A percentile compares a stretch with the other conserved stretches of the same genome.
Evolutionary conservation across 2,888 invertebrate genomes (phyloP).

Genomic region (Spodoptera exigua): DNA sequence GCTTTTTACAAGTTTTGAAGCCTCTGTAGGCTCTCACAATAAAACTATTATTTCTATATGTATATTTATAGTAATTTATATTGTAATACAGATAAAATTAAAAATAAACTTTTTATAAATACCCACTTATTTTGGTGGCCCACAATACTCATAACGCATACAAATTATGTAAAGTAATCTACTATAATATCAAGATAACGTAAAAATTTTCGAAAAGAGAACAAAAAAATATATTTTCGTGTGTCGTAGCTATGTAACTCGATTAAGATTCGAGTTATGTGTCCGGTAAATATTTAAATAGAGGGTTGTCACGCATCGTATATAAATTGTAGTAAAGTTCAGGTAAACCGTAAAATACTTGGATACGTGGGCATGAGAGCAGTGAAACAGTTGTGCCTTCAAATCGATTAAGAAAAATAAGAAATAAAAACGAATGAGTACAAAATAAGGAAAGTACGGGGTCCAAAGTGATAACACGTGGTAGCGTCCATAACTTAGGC

Average conservation of each 20-base stretch:
- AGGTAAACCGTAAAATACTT: no score
- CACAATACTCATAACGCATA: slow-evolving; percentile 13
- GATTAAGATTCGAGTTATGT: slow-evolving; percentile 50
- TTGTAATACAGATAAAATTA: no score
- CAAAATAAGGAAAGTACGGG: no score
- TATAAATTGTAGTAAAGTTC: no score
- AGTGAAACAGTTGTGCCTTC: not conserved
- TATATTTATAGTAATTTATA: no score
- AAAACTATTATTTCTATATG: no score
- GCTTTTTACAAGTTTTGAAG: no score
- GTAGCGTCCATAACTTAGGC: slow-evolving; percentile 19
- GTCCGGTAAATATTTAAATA: slow-evolving; percentile 48
- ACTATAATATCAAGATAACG: slow-evolving; percentile 39
- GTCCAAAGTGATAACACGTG: slow-evolving; percentile 14
- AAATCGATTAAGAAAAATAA: no score
- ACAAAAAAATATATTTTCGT: slow-evolving; percentile 34
- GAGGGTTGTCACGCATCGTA: slow-evolving; percentile 34
- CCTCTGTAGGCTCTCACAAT: no score
- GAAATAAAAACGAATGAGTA: no score
- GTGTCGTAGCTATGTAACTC: slow-evolving; percentile 33
- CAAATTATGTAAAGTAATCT: slow-evolving; percentile 35
- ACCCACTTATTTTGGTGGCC: not conserved
- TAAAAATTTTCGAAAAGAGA: slow-evolving; percentile 28
- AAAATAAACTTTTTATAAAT: no score
- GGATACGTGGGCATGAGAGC: no score